Evolutionary conservation across 2,888 invertebrate species (phyloP).

Genomic region (Eurytoma adleriae): DNA sequence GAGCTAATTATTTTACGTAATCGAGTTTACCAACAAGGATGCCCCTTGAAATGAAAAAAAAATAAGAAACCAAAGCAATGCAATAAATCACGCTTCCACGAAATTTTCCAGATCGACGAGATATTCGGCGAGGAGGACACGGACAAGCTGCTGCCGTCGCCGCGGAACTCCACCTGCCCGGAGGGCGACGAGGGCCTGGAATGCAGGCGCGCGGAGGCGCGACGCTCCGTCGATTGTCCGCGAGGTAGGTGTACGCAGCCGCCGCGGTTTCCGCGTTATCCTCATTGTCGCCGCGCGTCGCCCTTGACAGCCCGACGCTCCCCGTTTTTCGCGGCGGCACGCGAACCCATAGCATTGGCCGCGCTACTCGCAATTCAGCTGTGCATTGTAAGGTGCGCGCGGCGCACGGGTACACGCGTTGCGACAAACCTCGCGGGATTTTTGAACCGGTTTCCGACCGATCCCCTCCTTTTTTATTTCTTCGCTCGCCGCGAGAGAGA

Average conservation of each 20-base stretch:
- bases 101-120: conserved; percentile 66
- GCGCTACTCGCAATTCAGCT: too few relatives aligned
- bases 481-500: background rate
- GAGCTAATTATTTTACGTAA: background rate
- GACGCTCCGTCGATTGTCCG: conserved; percentile 74
- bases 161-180: conserved; percentile 66
- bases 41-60: too few relatives aligned
- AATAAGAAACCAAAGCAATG: background rate
- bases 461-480: background rate
- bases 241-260: conserved; percentile 66
- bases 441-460: conserved; percentile 25
- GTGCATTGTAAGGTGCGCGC: background rate
- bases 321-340: too few relatives aligned
- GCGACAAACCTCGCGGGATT: conserved; percentile 20
- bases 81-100: background rate
- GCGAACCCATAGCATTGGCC: too few relatives aligned
- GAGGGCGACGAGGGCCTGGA: conserved; percentile 74
- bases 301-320: conserved; percentile 59
- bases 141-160: background rate
- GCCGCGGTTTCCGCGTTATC: conserved; percentile 58
- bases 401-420: background rate
- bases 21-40: background rate
- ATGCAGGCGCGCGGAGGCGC: conserved; percentile 74
- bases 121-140: conserved; percentile 69
- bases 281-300: conserved; percentile 53